A percentile compares a stretch with the other conserved stretches of the same genome.
Evolutionary conservation across 1,140 invertebrate species (phyloP).

Genomic region (Geopemphigus sp.): DNA sequence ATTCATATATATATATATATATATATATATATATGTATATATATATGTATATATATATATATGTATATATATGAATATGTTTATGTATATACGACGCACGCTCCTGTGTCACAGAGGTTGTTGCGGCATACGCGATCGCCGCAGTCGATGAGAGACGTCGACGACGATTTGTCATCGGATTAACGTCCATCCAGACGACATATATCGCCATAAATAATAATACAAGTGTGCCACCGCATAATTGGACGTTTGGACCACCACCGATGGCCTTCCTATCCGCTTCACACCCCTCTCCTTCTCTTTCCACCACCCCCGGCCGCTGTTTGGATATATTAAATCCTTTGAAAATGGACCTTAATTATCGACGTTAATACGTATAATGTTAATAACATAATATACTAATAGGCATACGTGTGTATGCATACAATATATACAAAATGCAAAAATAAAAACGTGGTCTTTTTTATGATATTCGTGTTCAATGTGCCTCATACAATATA

Average conservation of each 20-base stretch:
- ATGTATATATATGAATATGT: not conserved
- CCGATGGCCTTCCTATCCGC: too few relatives aligned
- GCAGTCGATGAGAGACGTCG: not conserved
- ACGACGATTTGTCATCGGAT: constrained; percentile 47
- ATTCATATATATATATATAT: too few relatives aligned
- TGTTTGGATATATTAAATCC: not conserved
- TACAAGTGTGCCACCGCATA: constrained; percentile 22
- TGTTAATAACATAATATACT: too few relatives aligned
- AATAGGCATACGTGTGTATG: too few relatives aligned
- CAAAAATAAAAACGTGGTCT: too few relatives aligned
- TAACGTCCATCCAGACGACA: constrained; percentile 36
- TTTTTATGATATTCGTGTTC: too few relatives aligned
- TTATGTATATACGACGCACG: not conserved
- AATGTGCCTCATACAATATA: too few relatives aligned
- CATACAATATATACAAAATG: too few relatives aligned
- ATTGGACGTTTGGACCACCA: constrained; percentile 10
- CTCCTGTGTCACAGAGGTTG: not conserved
- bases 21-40: not conserved
- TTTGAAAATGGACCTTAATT: not conserved
- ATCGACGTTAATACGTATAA: too few relatives aligned
- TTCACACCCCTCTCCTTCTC: too few relatives aligned
- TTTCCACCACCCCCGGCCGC: too few relatives aligned
- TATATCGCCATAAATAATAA: constrained; percentile 34
- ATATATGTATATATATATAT: not conserved
- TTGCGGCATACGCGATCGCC: not conserved